Evolutionary conservation across 2,113 vertebrate species (phyloP), one percentile per base, ranked within the genome.

Genomic region (Melozone crissalis): DNA sequence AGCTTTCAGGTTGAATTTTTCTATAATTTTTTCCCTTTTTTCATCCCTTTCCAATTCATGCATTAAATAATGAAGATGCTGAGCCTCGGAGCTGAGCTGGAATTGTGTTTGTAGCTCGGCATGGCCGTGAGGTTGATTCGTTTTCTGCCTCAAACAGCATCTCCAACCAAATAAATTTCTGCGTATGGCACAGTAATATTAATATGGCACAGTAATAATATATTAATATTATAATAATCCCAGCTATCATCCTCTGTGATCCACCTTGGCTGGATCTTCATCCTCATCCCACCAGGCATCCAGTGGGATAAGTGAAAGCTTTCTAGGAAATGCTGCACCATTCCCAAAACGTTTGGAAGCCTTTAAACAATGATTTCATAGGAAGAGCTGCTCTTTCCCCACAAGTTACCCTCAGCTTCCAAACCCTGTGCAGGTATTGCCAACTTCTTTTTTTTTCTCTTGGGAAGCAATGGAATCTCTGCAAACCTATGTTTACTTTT

Each of bases 111-210:
- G 49, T 6, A 1, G 33, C 12, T 65, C 0, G 0, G 57, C 41
- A 3, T 0, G 0, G 55, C 74, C 1, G 0, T 28, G 22, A 7
- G n/a, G 51, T 71, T 17, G 55, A 43, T 35, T 83, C 13, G 1
- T 93, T 92, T 85, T 43, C 93, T 68, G 94, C 75, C 62, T 93
- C 74, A n/a, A n/a, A n/a, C n/a, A 41, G 58, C 2, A 0, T 35
- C 63, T n/a, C 41, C 14, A 69, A 43, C 51, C 93, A 59, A 58
- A 84, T 49, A 33, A 43, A 75, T 71, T 39, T 24, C 44, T 57
- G 69, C 24, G 35, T 35, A 5, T 0, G 1, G 55, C 77, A 41
- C 46, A 31, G 41, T 43, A 49, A 73, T 66, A 51, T 85, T n/a
- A 49, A 66, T 46, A 15, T 0, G 0, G 46, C 77, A 37, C 24